Conservation (phyloP, 2,797 vertebrate species). For the Gallinago nigripennis region DNA sequence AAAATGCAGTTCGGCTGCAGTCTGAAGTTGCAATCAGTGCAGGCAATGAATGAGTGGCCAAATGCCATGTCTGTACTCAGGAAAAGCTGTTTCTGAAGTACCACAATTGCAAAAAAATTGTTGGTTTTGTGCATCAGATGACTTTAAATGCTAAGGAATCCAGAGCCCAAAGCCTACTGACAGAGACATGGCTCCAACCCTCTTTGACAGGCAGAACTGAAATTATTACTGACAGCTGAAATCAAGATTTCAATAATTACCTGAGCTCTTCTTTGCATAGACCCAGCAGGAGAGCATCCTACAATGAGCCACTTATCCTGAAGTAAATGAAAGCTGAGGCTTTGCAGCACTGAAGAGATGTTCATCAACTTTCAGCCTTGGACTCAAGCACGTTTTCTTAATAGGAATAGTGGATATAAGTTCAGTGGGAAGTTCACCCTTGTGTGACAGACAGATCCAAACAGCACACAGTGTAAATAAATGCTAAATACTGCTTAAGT, state of each 20-base stretch:
- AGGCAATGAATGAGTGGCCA: neutral
- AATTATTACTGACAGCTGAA: constrained; percentile 45
- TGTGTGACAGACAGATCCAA: neutral
- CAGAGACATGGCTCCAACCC: neutral
- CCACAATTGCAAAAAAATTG: neutral
- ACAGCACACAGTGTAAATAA: neutral
- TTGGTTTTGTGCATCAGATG: neutral
- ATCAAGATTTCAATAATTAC: constrained; percentile 44
- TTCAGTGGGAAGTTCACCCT: neutral
- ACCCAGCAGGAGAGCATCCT: constrained; percentile 41
- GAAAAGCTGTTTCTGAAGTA: neutral
- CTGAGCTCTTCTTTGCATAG: constrained; percentile 17
- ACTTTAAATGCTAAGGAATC: neutral
- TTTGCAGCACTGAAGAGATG: neutral
- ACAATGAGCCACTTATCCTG: neutral
- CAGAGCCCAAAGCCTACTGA: neutral
- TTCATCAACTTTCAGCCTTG: neutral
- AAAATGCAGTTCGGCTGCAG: neutral
- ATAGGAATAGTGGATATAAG: neutral
- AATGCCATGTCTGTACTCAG: neutral
- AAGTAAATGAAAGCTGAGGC: constrained; percentile 23
- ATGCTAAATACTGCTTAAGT: neutral
- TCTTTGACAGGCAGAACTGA: neutral
- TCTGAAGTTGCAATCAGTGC: neutral
- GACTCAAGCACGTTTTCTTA: neutral